Percentiles rank a stretch among this genome's conserved stretches.
These are phyloP conservation scores for Plebejus argus DNA, from an alignment of 2,888 invertebrate genomes.

Conservation along the genomic window DNA sequence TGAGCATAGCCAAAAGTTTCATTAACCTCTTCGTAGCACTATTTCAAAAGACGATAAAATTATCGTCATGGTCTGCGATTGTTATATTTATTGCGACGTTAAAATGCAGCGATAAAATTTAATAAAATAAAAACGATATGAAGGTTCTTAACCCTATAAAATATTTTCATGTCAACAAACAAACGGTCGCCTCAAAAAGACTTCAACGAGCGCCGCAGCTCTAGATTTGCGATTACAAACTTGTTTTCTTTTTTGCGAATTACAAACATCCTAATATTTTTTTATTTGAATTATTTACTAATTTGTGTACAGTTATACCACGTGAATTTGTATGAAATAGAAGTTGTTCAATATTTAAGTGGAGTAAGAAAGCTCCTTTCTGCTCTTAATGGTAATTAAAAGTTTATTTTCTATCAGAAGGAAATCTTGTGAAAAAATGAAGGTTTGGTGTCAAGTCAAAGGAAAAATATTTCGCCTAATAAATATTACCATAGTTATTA, in stretches of 20 bases:
- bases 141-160: constrained; percentile 11
- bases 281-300: not conserved
- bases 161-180: constrained; percentile 24
- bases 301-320: not conserved
- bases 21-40: not conserved
- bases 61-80: not conserved
- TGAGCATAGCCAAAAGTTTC: not conserved
- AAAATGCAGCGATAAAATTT: constrained; percentile 2
- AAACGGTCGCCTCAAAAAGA: constrained; percentile 47
- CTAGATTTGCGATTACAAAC: constrained; percentile 31
- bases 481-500: too few relatives aligned
- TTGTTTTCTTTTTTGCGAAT: constrained; percentile 29
- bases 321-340: too few relatives aligned
- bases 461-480: too few relatives aligned
- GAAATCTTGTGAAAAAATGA: too few relatives aligned
- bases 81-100: not conserved
- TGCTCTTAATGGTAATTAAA: too few relatives aligned
- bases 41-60: not conserved
- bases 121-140: constrained; percentile 4
- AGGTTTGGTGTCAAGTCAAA: too few relatives aligned
- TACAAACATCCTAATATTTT: not conserved
- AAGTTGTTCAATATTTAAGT: too few relatives aligned
- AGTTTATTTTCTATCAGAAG: too few relatives aligned
- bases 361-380: too few relatives aligned
- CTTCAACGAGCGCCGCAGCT: constrained; percentile 47